Evolutionary conservation across 1,140 invertebrate genomes (phyloP).

Genomic region (Spodoptera litura): DNA sequence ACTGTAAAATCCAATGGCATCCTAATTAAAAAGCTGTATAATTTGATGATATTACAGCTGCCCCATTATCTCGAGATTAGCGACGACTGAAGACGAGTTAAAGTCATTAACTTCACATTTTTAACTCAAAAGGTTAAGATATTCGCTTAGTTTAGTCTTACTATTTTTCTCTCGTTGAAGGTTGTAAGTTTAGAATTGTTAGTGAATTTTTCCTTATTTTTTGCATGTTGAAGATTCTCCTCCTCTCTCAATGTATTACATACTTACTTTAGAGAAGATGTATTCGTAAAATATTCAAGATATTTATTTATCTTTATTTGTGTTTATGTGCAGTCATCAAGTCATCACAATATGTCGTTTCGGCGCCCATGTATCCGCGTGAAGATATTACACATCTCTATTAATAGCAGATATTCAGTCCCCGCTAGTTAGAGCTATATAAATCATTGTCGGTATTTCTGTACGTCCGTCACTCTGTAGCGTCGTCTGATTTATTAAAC

Average conservation of each 20-base stretch:
- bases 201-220: no score
- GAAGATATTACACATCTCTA: slow-evolving; percentile 10
- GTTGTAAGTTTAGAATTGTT: no score
- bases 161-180: no score
- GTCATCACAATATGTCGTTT: no score
- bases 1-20: slow-evolving; percentile 9
- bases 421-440: slow-evolving; percentile 40
- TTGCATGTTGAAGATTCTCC: no score
- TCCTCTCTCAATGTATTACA: no score
- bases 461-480: slow-evolving; percentile 39
- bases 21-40: slow-evolving; percentile 31
- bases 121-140: slow-evolving; percentile 13
- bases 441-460: slow-evolving; percentile 44
- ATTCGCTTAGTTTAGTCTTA: neutral
- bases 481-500: slow-evolving; percentile 40
- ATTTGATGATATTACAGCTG: slow-evolving; percentile 34
- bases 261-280: no score
- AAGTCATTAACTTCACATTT: slow-evolving; percentile 26
- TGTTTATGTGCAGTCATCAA: no score
- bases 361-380: neutral
- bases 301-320: no score
- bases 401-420: slow-evolving; percentile 22
- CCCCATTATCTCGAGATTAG: slow-evolving; percentile 25
- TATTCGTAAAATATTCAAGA: no score
- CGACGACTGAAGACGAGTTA: slow-evolving; percentile 23